phyloP scores from a whole-genome alignment of 2,113 vertebrate genomes.

The Notothenia rossii region DNA sequence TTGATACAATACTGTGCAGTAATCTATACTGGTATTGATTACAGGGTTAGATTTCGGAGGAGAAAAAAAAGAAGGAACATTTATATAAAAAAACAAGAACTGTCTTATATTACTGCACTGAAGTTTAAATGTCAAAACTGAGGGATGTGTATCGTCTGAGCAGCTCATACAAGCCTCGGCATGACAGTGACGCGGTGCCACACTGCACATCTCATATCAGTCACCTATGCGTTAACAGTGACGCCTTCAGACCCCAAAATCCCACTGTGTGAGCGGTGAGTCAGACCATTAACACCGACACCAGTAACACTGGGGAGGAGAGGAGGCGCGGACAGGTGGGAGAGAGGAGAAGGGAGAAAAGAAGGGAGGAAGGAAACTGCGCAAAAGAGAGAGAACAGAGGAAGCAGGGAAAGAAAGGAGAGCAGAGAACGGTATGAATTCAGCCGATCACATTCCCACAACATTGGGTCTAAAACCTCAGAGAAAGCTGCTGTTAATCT shows the following conservation, averaged over 20 bases:
- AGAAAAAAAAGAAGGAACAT: neutral
- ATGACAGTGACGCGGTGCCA: neutral
- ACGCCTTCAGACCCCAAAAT: conserved; percentile 27
- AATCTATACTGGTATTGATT: conserved; percentile 63
- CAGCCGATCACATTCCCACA: conserved; percentile 20
- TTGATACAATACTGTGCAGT: conserved; percentile 44
- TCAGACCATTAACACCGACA: conserved; percentile 57
- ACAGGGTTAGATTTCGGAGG: conserved; percentile 46
- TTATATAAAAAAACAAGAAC: neutral
- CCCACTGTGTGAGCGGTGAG: conserved; percentile 37
- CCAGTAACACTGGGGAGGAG: conserved; percentile 7
- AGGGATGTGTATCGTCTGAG: conserved; percentile 13
- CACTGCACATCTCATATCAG: conserved; percentile 34
- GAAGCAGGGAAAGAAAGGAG: conserved; percentile 5
- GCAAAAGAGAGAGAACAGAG: neutral
- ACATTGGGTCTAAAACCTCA: conserved; percentile 38
- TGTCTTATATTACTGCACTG: neutral
- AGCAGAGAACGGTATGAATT: neutral
- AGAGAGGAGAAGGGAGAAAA: neutral
- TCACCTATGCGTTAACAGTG: conserved; percentile 23
- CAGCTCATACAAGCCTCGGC: conserved; percentile 6
- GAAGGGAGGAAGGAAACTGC: neutral
- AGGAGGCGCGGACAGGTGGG: conserved; percentile 31
- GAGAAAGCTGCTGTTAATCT: conserved; percentile 51
- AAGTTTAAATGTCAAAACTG: conserved; percentile 11